These are phyloP conservation scores for Morinoia aosen DNA, from an alignment of 2,888 invertebrate species.

Conservation along the genomic window DNA sequence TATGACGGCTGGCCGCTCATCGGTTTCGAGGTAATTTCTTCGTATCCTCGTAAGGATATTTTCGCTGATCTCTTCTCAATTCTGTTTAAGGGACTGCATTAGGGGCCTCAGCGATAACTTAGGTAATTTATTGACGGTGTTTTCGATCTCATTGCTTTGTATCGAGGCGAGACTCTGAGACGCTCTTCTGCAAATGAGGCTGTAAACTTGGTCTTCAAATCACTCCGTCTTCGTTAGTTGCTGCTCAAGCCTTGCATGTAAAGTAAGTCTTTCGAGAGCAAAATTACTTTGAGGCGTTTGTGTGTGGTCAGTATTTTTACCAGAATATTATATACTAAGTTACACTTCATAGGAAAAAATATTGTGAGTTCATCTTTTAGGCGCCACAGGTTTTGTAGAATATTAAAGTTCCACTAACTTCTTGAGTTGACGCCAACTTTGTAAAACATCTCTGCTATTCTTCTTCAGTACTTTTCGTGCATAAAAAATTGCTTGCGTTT, in stretches of 20 bases:
- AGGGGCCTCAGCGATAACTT: neutral
- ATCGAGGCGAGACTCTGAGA: neutral
- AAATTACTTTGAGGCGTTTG: neutral
- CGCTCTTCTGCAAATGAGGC: neutral
- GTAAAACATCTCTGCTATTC: too few species aligned
- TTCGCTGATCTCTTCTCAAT: neutral
- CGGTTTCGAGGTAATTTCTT: neutral
- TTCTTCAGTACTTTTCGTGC: too few species aligned
- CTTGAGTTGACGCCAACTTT: too few species aligned
- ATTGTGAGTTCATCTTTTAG: neutral
- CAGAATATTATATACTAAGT: neutral
- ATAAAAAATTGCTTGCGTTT: too few species aligned
- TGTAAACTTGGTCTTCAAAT: neutral
- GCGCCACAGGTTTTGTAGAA: neutral
- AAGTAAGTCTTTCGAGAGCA: neutral
- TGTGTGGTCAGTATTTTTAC: neutral
- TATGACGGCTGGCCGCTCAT: neutral
- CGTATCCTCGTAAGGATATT: neutral
- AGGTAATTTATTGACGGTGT: neutral
- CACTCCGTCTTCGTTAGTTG: neutral
- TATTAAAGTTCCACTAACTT: too few species aligned
- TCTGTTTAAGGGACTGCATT: neutral
- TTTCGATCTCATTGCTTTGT: conserved; percentile 6
- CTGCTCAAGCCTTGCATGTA: neutral
- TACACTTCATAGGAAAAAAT: neutral